phyloP scores from a whole-genome alignment of 2,888 invertebrate genomes.

The Hirtodrosophila alboralis region DNA sequence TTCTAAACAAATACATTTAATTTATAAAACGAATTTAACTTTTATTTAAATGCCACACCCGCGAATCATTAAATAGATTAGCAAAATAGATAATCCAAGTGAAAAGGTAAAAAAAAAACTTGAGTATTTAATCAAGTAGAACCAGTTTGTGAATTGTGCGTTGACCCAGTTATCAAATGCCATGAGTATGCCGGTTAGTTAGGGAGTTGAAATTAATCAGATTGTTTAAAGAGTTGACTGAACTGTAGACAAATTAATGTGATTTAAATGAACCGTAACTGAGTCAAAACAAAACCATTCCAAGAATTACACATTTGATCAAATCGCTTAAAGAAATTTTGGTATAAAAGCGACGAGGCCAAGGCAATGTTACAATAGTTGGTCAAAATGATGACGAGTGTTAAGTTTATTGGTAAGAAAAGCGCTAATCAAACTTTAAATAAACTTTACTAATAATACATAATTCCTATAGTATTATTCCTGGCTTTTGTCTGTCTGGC shows the following conservation, averaged over 20 bases:
- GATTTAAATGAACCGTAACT: constrained; percentile 6
- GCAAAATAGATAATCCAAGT: constrained; percentile 21
- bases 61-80: constrained; percentile 27
- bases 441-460: neutral
- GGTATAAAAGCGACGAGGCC: constrained; percentile 48
- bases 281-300: constrained; percentile 28
- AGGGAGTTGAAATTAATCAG: constrained; percentile 51
- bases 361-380: constrained; percentile 35
- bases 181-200: constrained; percentile 11
- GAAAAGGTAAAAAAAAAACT: too few relatives aligned
- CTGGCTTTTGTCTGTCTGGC: constrained; percentile 30
- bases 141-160: constrained; percentile 35
- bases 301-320: constrained; percentile 44
- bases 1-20: constrained; percentile 1
- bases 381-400: constrained; percentile 39
- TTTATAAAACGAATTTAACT: neutral
- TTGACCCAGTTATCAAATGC: constrained; percentile 53
- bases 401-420: constrained; percentile 47
- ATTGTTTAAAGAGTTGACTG: constrained; percentile 45
- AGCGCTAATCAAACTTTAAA: neutral
- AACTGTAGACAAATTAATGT: constrained; percentile 31
- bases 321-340: constrained; percentile 34
- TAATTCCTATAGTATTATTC: constrained; percentile 32
- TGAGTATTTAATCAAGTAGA: constrained; percentile 12
- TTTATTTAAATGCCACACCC: constrained; percentile 20